A percentile compares a stretch with the other conserved stretches of the same genome.
Conservation (phyloP, 2,797 vertebrate genomes). For the Thunnus albacares region DNA sequence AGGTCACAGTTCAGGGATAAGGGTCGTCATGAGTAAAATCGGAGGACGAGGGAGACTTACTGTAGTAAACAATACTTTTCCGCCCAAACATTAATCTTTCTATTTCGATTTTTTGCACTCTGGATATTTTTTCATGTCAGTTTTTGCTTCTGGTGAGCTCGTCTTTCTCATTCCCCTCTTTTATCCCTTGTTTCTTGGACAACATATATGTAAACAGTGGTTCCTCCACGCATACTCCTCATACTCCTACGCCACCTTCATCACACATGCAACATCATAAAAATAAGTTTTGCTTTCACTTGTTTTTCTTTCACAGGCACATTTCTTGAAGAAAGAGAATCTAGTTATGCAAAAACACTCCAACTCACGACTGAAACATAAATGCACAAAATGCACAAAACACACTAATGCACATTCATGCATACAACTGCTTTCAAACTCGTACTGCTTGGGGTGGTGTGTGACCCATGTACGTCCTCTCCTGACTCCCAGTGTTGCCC, state of each 20-base stretch:
- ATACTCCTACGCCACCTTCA: slow-evolving; percentile 24
- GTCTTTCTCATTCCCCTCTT: slow-evolving; percentile 37
- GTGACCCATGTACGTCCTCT: slow-evolving; percentile 83
- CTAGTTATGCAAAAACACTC: slow-evolving; percentile 36
- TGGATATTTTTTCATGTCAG: slow-evolving; percentile 39
- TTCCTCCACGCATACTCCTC: not conserved
- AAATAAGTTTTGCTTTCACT: slow-evolving; percentile 24
- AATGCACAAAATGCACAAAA: slow-evolving; percentile 37
- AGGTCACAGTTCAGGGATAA: slow-evolving; percentile 74
- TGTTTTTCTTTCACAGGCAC: slow-evolving; percentile 19
- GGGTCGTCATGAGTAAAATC: slow-evolving; percentile 57
- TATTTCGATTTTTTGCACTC: slow-evolving; percentile 18
- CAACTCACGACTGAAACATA: slow-evolving; percentile 35
- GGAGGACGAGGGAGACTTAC: slow-evolving; percentile 39
- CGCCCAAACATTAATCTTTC: slow-evolving; percentile 16
- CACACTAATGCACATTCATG: slow-evolving; percentile 38
- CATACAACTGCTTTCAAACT: slow-evolving; percentile 61
- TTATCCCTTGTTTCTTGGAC: slow-evolving; percentile 31
- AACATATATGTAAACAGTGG: slow-evolving; percentile 9
- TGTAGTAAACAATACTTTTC: slow-evolving; percentile 53
- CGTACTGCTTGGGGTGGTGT: slow-evolving; percentile 68
- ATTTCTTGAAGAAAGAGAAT: slow-evolving; percentile 22
- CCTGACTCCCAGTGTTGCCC: slow-evolving; percentile 86
- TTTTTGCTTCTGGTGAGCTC: slow-evolving; percentile 54
- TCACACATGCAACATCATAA: slow-evolving; percentile 44